Conservation (phyloP, 2,797 vertebrate species). For the Schizopygopsis pylzovi region DNA sequence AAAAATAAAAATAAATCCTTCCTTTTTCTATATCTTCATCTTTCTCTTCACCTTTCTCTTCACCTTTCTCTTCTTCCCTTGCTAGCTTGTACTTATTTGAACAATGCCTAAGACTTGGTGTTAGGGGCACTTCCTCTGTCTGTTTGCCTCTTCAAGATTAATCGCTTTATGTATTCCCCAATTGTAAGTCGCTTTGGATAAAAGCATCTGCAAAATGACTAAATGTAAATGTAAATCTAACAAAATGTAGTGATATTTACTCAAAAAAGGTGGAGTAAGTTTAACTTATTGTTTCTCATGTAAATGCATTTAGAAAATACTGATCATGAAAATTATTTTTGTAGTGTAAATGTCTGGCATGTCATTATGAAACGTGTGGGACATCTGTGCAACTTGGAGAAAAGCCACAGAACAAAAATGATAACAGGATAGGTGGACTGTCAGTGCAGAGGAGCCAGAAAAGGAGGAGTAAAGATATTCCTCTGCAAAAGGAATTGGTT, state of each 20-base stretch:
- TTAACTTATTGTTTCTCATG: not conserved
- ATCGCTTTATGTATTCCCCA: no score
- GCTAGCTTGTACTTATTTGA: no score
- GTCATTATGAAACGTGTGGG: conserved; percentile 22
- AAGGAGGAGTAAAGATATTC: conserved; percentile 11
- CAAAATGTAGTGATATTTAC: not conserved
- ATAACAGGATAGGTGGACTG: conserved; percentile 9
- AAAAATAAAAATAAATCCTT: no score
- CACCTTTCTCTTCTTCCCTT: no score
- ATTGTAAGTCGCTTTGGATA: no score
- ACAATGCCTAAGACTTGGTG: no score
- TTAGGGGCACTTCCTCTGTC: no score
- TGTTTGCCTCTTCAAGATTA: no score
- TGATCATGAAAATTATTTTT: not conserved
- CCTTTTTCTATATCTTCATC: no score
- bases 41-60: no score
- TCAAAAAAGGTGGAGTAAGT: not conserved
- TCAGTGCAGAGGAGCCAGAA: conserved; percentile 24
- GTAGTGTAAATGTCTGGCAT: conserved; percentile 6
- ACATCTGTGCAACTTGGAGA: conserved; percentile 15
- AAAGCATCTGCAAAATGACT: no score
- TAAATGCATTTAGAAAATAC: not conserved
- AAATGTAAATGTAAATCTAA: not conserved
- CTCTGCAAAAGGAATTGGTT: conserved; percentile 36
- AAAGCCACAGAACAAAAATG: not conserved